Conservation (phyloP, 2,888 invertebrate species). For the Leptothorax acervorum region DNA sequence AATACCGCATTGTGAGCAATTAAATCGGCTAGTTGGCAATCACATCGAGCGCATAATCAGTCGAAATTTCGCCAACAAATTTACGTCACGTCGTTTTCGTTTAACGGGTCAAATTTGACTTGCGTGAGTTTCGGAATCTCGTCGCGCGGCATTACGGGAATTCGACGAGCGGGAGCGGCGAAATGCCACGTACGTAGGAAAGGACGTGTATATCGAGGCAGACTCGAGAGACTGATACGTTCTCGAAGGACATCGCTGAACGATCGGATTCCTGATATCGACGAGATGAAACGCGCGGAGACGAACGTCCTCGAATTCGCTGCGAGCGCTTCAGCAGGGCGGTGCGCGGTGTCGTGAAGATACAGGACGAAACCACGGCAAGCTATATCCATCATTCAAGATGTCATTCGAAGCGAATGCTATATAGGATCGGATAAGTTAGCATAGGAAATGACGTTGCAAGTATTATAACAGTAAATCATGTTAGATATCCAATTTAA, state of each 20-base stretch:
- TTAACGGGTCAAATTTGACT: conserved; percentile 9
- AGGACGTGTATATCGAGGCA: conserved; percentile 6
- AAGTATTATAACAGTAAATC: neutral
- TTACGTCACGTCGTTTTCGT: neutral
- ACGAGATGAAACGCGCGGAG: conserved; percentile 34
- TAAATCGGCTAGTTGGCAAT: neutral
- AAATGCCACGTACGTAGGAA: conserved; percentile 22
- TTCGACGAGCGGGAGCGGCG: conserved; percentile 33
- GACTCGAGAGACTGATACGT: conserved; percentile 39
- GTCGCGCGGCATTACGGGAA: conserved; percentile 53
- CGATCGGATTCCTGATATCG: conserved; percentile 61
- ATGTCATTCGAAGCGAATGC: conserved; percentile 7
- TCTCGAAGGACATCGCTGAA: conserved; percentile 46
- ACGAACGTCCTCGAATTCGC: conserved; percentile 10
- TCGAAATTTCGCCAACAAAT: neutral
- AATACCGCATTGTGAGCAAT: neutral
- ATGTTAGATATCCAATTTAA: neutral
- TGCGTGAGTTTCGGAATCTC: conserved; percentile 36
- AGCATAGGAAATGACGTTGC: neutral
- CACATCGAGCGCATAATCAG: conserved; percentile 10
- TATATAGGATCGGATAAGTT: conserved; percentile 5
- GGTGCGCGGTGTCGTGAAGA: conserved; percentile 1
- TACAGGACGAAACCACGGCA: conserved; percentile 12
- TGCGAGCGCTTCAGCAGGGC: neutral
- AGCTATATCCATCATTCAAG: neutral